phyloP scores from a whole-genome alignment of 2,888 invertebrate species.

The Xylota segnis region DNA sequence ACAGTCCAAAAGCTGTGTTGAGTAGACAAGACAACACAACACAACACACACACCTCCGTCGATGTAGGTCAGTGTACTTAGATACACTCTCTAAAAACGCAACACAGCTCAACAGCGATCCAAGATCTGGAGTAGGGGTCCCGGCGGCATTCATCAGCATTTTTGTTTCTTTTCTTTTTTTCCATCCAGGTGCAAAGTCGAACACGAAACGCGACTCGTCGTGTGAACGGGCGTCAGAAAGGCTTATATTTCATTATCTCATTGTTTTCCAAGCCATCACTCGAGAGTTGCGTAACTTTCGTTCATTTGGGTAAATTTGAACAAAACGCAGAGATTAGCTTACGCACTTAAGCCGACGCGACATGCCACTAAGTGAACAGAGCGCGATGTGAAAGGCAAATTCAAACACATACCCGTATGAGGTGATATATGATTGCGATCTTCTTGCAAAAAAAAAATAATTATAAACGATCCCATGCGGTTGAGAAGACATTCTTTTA shows the following conservation, averaged over 20 bases:
- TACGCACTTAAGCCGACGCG: constrained; percentile 59
- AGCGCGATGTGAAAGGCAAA: constrained; percentile 54
- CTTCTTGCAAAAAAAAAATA: constrained; percentile 23
- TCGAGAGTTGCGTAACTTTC: constrained; percentile 41
- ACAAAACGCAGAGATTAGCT: constrained; percentile 61
- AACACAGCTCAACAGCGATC: neutral
- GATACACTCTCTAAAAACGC: constrained; percentile 34
- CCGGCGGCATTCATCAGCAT: constrained; percentile 24
- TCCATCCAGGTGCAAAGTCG: constrained; percentile 39
- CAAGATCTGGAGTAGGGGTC: neutral
- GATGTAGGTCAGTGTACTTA: constrained; percentile 46
- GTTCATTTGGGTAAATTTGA: constrained; percentile 58
- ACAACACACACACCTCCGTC: neutral
- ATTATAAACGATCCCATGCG: neutral
- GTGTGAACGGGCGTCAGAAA: constrained; percentile 25
- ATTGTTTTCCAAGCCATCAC: constrained; percentile 48
- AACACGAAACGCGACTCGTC: constrained; percentile 42
- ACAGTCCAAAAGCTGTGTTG: constrained; percentile 13
- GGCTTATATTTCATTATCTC: constrained; percentile 61
- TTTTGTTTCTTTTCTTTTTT: too few species aligned
- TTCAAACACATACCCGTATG: constrained; percentile 8
- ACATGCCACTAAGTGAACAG: neutral
- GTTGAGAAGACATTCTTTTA: constrained; percentile 29
- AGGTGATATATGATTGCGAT: constrained; percentile 21
- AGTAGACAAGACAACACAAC: too few species aligned